phyloP scores from a whole-genome alignment of 1,140 invertebrate species.

The Ephestia elutella region DNA sequence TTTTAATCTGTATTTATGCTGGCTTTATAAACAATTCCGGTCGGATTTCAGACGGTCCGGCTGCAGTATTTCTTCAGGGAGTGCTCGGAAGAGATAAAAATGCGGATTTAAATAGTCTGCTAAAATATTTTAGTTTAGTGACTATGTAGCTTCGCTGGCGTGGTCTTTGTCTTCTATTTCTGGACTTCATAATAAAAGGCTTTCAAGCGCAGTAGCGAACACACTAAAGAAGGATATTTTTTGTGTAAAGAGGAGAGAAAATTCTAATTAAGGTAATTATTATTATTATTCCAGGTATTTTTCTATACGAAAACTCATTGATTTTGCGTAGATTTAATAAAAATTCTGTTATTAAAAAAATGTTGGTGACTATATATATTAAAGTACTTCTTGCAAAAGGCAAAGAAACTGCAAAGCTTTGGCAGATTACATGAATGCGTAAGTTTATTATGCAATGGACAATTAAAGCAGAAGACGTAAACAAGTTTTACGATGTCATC shows the following conservation, averaged over 20 bases:
- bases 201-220: no score
- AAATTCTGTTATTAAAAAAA: no score
- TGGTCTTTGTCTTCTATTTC: background rate
- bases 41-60: background rate
- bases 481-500: constrained; percentile 5
- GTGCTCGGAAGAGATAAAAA: background rate
- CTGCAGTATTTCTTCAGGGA: background rate
- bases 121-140: background rate
- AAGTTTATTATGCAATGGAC: constrained; percentile 9
- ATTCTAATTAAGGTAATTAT: no score
- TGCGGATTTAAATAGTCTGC: background rate
- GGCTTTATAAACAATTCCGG: background rate
- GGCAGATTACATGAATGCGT: background rate
- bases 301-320: no score
- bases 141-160: background rate
- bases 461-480: constrained; percentile 5
- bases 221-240: no score
- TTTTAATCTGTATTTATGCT: constrained; percentile 1
- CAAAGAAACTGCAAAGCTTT: background rate
- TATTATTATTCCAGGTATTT: no score
- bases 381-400: no score
- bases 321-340: no score
- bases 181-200: no score
- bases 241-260: no score
- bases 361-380: no score